These are phyloP conservation scores for Poeciliopsis turrubarensis DNA, from an alignment of 2,113 vertebrate species.

Conservation along the genomic window DNA sequence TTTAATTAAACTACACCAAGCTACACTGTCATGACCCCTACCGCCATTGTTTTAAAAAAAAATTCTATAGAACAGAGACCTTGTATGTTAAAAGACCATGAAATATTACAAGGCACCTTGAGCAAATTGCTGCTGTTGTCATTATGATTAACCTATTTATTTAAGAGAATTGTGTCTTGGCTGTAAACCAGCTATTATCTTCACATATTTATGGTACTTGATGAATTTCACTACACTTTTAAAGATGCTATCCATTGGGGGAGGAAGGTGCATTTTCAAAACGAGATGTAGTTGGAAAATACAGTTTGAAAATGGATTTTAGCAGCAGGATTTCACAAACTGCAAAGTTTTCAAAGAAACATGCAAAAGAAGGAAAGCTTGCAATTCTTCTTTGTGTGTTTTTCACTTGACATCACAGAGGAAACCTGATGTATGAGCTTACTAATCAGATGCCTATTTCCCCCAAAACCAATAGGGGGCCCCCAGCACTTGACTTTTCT, in stretches of 20 bases:
- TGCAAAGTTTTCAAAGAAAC: too few species aligned
- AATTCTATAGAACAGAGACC: background rate
- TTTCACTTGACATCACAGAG: too few species aligned
- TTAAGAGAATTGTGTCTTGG: background rate
- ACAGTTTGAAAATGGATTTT: too few species aligned
- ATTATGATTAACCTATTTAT: background rate
- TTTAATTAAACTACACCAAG: constrained; percentile 27
- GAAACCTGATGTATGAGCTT: too few species aligned
- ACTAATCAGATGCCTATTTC: background rate
- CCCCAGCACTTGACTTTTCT: background rate
- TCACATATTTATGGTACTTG: too few species aligned
- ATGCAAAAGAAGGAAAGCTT: too few species aligned
- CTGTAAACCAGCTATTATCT: background rate
- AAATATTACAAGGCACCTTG: background rate
- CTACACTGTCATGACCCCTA: background rate
- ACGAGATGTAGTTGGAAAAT: too few species aligned
- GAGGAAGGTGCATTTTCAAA: too few species aligned
- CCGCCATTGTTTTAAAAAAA: background rate
- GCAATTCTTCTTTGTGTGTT: too few species aligned
- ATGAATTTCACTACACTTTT: background rate
- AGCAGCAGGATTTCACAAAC: too few species aligned
- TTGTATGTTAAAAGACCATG: background rate
- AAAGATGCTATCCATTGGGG: background rate
- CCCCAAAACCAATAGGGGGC: background rate
- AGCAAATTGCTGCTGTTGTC: background rate